These are phyloP conservation scores for Stichopus horrens DNA, from an alignment of 53 echinoderm and acorn worm species.

Conservation along the genomic window DNA sequence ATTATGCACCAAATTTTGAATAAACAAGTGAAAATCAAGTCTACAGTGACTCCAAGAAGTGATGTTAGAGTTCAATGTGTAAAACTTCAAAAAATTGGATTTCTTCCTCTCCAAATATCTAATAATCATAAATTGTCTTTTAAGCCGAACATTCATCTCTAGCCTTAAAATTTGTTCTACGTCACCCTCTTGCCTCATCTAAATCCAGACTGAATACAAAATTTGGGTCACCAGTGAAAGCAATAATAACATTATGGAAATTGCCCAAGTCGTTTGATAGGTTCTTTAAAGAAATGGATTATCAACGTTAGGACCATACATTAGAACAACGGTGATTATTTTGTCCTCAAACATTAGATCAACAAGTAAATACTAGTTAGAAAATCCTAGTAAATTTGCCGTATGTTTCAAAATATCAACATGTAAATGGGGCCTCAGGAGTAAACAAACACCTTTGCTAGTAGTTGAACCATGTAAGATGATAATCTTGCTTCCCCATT, in stretches of 20 bases:
- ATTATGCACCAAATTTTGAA: background rate
- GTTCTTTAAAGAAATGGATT: background rate
- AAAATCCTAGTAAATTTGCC: background rate
- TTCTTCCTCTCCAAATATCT: background rate
- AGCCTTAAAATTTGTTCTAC: background rate
- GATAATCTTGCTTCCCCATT: background rate
- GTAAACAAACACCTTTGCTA: background rate
- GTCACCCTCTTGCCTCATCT: background rate
- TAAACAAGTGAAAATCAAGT: background rate
- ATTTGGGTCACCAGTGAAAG: background rate
- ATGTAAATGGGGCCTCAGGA: background rate
- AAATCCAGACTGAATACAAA: slow-evolving; percentile 19
- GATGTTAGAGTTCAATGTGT: too few relatives aligned
- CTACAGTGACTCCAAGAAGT: background rate
- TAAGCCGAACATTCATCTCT: background rate
- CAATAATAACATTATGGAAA: background rate
- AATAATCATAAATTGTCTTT: too few relatives aligned
- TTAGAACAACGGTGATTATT: background rate
- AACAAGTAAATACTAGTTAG: background rate
- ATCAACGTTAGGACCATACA: background rate
- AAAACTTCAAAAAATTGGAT: background rate
- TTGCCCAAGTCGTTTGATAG: background rate
- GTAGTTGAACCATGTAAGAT: background rate
- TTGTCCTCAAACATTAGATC: background rate
- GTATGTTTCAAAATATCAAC: background rate